Evolutionary conservation across 2,888 invertebrate genomes (phyloP).

Genomic region (Halictus quadricinctus): DNA sequence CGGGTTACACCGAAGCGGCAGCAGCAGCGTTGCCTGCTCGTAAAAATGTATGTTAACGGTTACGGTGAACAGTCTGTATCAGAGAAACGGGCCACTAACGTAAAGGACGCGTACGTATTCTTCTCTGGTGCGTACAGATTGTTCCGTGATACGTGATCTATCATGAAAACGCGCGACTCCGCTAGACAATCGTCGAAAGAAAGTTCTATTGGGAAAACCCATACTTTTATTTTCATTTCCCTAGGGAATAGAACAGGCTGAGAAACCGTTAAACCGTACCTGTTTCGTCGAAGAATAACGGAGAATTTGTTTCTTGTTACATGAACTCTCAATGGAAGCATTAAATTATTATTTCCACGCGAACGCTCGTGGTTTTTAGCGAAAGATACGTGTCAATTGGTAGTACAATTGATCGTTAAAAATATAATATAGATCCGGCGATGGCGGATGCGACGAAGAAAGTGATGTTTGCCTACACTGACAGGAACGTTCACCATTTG

Average conservation of each 20-base stretch:
- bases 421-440: not conserved
- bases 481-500: slow-evolving; percentile 16
- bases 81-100: not conserved
- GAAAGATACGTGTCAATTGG: not conserved
- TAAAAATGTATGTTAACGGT: slow-evolving; percentile 76
- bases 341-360: not conserved
- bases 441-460: not conserved
- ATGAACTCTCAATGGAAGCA: not conserved
- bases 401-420: not conserved
- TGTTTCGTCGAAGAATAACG: too few relatives aligned
- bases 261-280: not conserved
- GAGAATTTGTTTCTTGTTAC: not conserved
- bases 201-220: not conserved
- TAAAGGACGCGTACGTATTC: not conserved
- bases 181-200: not conserved
- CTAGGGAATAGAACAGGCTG: not conserved
- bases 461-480: slow-evolving; percentile 3
- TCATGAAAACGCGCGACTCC: not conserved
- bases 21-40: slow-evolving; percentile 66
- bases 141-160: not conserved
- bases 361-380: not conserved
- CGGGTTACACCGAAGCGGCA: slow-evolving; percentile 66
- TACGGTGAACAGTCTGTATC: slow-evolving; percentile 38
- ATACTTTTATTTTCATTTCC: not conserved
- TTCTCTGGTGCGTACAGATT: not conserved